A percentile compares a stretch with the other conserved stretches of the same genome.
phyloP scores from a whole-genome alignment of 2,113 vertebrate species.

The Diphyllodes magnificus region DNA sequence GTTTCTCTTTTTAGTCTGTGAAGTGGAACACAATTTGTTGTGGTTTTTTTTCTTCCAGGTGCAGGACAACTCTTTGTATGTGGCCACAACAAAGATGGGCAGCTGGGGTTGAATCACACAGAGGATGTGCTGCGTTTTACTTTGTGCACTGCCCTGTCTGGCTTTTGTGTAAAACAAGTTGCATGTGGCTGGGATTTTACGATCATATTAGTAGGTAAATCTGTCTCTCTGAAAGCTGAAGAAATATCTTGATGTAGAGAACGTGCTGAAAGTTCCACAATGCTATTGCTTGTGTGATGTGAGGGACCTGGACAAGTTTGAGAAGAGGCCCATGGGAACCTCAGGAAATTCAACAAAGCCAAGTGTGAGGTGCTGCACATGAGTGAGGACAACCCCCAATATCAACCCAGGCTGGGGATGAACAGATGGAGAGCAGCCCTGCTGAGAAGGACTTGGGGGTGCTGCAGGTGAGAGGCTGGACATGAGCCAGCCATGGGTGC shows the following conservation, averaged over 20 bases:
- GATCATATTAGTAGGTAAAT: conserved; percentile 83
- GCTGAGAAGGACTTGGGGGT: background rate
- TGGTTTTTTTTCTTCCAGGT: conserved; percentile 56
- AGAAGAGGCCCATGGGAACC: background rate
- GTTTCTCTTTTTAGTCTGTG: background rate
- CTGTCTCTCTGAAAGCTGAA: background rate
- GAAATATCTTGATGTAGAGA: background rate
- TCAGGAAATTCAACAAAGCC: background rate
- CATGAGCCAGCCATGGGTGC: background rate
- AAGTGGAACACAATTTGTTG: background rate
- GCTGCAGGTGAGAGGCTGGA: background rate
- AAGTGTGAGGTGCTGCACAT: background rate
- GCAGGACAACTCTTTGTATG: conserved; percentile 82
- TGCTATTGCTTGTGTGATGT: background rate
- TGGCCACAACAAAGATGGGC: conserved; percentile 88
- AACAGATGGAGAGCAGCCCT: background rate
- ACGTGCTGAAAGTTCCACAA: background rate
- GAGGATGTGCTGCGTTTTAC: conserved; percentile 75
- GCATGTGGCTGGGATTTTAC: conserved; percentile 96
- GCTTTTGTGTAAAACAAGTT: conserved; percentile 72
- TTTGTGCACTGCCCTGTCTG: conserved; percentile 67
- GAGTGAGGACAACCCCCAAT: background rate
- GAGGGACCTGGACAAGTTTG: background rate
- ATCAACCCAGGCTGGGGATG: background rate
- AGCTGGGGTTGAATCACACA: conserved; percentile 83